phyloP scores from a whole-genome alignment of 1,140 invertebrate genomes.

The Apis florea region DNA sequence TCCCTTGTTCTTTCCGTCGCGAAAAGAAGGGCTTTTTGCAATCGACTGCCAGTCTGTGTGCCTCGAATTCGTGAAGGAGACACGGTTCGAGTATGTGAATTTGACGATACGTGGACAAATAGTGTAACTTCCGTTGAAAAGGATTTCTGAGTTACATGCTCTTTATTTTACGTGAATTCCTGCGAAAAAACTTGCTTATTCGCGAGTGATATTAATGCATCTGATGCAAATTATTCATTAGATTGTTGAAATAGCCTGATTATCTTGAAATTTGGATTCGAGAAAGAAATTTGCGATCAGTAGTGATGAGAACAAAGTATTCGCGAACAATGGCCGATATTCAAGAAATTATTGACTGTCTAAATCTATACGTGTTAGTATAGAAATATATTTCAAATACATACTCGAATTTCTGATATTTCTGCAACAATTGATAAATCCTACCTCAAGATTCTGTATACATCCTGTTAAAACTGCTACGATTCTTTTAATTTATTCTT shows the following conservation, averaged over 20 bases:
- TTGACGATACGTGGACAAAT: neutral
- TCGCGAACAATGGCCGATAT: neutral
- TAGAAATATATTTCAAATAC: neutral
- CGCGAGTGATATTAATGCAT: slow-evolving; percentile 21
- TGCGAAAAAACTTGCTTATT: neutral
- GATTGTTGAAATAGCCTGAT: slow-evolving; percentile 26
- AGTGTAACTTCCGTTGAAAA: slow-evolving; percentile 25
- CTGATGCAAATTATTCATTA: neutral
- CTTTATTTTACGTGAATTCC: neutral
- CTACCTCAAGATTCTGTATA: neutral
- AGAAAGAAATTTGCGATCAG: slow-evolving; percentile 12
- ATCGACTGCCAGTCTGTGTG: slow-evolving; percentile 24
- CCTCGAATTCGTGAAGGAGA: slow-evolving; percentile 42
- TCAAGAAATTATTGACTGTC: neutral
- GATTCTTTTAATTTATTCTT: neutral
- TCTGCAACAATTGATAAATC: too few relatives aligned
- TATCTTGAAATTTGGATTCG: slow-evolving; percentile 26
- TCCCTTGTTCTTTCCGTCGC: slow-evolving; percentile 30
- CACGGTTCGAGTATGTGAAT: neutral
- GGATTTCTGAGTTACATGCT: neutral
- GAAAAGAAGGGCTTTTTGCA: slow-evolving; percentile 38
- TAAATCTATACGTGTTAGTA: neutral
- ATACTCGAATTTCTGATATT: neutral
- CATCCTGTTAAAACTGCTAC: too few relatives aligned
- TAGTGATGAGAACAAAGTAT: slow-evolving; percentile 20